A percentile compares a stretch with the other conserved stretches of the same genome.
Evolutionary conservation across 2,888 invertebrate species (phyloP).

Genomic region (Drosophila anomalata): DNA sequence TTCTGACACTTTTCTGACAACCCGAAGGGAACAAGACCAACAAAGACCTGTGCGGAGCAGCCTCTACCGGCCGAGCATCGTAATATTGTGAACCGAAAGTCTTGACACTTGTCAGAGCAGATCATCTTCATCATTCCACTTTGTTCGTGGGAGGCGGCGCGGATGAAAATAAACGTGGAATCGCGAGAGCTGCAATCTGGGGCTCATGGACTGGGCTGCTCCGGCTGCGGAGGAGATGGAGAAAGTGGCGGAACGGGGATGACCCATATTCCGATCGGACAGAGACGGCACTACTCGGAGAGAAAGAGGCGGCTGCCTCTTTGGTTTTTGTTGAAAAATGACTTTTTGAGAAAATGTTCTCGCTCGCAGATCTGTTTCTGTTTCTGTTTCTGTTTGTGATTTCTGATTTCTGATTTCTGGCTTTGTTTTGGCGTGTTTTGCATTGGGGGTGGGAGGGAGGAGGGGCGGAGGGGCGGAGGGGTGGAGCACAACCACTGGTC

Average conservation of each 20-base stretch:
- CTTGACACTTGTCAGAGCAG: slow-evolving; percentile 52
- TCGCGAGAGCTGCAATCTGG: too few relatives aligned
- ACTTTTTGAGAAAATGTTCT: slow-evolving; percentile 39
- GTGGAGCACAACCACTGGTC: slow-evolving; percentile 9
- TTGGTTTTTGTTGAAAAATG: slow-evolving; percentile 36
- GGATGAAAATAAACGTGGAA: neutral
- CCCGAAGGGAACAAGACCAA: slow-evolving; percentile 18
- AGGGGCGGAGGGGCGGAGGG: too few relatives aligned
- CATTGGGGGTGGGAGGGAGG: neutral
- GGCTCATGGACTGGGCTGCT: too few relatives aligned
- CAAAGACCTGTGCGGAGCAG: neutral
- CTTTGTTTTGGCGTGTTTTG: slow-evolving; percentile 31
- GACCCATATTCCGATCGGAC: too few relatives aligned
- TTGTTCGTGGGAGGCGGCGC: neutral
- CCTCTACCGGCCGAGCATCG: slow-evolving; percentile 21
- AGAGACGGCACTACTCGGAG: too few relatives aligned
- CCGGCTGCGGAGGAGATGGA: too few relatives aligned
- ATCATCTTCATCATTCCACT: slow-evolving; percentile 34
- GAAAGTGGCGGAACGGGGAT: too few relatives aligned
- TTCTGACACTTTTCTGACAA: slow-evolving; percentile 53
- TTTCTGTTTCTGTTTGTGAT: slow-evolving; percentile 2
- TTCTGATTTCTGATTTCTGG: neutral
- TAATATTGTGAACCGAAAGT: slow-evolving; percentile 37
- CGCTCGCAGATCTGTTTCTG: neutral
- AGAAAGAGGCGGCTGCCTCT: neutral